Conservation (phyloP, 2,113 vertebrate genomes). For the Microcebus lehilahytsara region DNA sequence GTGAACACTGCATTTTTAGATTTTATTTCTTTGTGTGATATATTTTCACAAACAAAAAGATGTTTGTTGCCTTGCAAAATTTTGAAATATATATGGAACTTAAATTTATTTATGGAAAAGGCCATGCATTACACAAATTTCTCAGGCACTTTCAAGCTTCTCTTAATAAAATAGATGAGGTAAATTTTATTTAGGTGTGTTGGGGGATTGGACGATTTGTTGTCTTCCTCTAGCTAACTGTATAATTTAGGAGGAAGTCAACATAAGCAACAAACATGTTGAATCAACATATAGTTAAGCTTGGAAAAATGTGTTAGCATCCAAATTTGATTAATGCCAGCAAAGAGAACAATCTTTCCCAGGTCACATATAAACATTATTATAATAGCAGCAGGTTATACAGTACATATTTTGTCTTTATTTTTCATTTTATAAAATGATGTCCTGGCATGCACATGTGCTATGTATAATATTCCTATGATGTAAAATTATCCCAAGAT, state of each 20-base stretch:
- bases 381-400: not conserved
- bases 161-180: conserved; percentile 19
- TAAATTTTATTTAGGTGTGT: conserved; percentile 50
- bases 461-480: not conserved
- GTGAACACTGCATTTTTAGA: not conserved
- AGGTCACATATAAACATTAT: conserved; percentile 16
- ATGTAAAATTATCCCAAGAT: not conserved
- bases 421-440: conserved; percentile 38
- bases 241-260: conserved; percentile 54
- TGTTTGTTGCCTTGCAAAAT: not conserved
- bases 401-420: not conserved
- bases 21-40: not conserved
- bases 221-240: conserved; percentile 18
- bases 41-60: conserved; percentile 33
- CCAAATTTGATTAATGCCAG: conserved; percentile 33
- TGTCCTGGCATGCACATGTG: not conserved
- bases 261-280: not conserved
- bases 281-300: conserved; percentile 24
- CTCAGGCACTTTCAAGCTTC: not conserved
- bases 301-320: conserved; percentile 41
- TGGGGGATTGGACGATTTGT: not conserved
- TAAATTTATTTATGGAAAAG: conserved; percentile 41
- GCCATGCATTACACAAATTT: not conserved
- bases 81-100: not conserved
- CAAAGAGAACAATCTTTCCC: conserved; percentile 17